These are phyloP conservation scores for Coreoperca whiteheadi DNA, from an alignment of 2,113 vertebrate species.

Conservation along the genomic window DNA sequence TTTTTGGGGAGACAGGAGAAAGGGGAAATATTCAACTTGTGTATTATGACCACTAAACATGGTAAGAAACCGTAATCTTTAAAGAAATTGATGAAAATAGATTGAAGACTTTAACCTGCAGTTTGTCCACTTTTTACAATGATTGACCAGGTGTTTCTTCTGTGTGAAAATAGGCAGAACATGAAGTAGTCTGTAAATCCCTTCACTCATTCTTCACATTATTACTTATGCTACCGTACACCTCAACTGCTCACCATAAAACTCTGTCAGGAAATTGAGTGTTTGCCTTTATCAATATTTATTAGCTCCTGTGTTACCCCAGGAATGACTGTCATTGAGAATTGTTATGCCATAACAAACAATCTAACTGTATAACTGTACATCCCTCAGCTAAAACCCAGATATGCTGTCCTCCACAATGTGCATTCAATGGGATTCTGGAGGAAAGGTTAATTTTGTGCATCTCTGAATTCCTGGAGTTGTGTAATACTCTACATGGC, in stretches of 20 bases:
- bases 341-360: neutral
- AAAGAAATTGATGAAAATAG: neutral
- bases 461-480: neutral
- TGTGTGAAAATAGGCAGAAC: neutral
- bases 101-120: neutral
- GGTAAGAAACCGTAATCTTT: neutral
- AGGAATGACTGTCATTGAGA: neutral
- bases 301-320: neutral
- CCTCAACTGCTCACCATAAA: constrained; percentile 11
- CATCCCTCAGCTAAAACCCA: neutral
- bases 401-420: neutral
- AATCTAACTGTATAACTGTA: neutral
- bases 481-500: neutral
- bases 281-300: neutral
- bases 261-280: neutral
- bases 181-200: neutral
- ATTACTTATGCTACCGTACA: neutral
- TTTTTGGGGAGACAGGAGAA: constrained; percentile 14
- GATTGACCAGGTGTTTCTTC: neutral
- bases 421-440: neutral
- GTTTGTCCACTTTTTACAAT: neutral
- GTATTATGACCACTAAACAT: neutral
- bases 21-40: constrained; percentile 13
- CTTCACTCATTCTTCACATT: neutral
- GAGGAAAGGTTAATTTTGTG: neutral